Base-by-base conservation (phyloP, 2,797 vertebrate species). In the Lepilemur septentrionalis region DNA sequence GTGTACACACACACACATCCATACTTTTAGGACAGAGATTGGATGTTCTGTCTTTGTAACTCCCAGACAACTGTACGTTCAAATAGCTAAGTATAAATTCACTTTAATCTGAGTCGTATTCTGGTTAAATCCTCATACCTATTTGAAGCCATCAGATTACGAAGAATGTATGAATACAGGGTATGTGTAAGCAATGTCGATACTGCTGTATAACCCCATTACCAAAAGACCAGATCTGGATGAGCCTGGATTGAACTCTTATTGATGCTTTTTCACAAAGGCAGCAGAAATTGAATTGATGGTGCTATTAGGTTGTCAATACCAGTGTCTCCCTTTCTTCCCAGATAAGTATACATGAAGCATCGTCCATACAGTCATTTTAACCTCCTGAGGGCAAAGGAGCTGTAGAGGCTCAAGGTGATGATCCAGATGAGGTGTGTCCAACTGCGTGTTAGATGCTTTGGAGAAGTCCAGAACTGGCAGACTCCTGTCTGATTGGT, bases 241-340 rank as follows among this genome's bases (percentile, higher is more conserved):
- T 82, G 89, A 96, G 83, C 70, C 91, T 83, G 73, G 76, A 95
- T 94, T 96, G 95, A 97, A 95, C 96, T 92, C 75, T 65, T 95
- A 97, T 95, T 92, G 97, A 97, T 94, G 83, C 89, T 97, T 96
- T 97, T 97, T 93, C 86, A 97, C 67, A 85, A 97, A 95, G 90
- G 91, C 96, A 97, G 93, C 95, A 97, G 96, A 97, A 98, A 96
- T 94, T 78, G 94, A 97, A 97, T 97, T 97, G 97, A 97, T 94
- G 95, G 87, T 93, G 91, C 83, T 96, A 94, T 97, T 98, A 97
- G 93, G 59, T 97, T 97, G 97, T 97, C 97, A 92, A 98, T 97
- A 97, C 14, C n/a, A 84, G 67, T 86, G 96, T 96, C 96, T 97
- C 78, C 70, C 72, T 94, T 95, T 97, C 92, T 95, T 96, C 76